Evolutionary conservation across 2,888 invertebrate genomes (phyloP).

Genomic region (Zootermopsis nevadensis): DNA sequence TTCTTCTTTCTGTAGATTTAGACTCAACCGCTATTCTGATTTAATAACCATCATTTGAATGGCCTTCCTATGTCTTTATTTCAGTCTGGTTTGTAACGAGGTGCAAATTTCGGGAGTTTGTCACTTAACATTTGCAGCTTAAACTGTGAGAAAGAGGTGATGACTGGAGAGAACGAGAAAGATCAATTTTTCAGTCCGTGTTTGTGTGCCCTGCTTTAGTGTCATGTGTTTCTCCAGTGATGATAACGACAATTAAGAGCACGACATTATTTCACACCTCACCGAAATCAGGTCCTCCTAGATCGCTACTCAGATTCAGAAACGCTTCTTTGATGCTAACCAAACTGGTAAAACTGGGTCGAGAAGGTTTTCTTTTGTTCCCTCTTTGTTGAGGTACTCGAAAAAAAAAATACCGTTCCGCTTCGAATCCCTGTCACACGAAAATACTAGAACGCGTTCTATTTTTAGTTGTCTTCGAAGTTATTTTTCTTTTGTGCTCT

Average conservation of each 20-base stretch:
- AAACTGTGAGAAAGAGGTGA: background rate
- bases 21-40: too few species aligned
- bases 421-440: background rate
- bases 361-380: background rate
- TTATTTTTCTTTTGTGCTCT: too few species aligned
- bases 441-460: conserved; percentile 7
- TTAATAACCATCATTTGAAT: too few species aligned
- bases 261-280: conserved; percentile 19
- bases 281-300: conserved; percentile 5
- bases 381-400: background rate
- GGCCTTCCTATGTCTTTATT: too few species aligned
- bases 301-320: conserved; percentile 8
- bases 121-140: background rate
- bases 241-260: background rate
- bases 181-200: too few species aligned
- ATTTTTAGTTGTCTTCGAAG: background rate
- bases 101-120: too few species aligned
- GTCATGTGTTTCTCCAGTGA: background rate
- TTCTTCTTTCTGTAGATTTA: too few species aligned
- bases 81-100: too few species aligned
- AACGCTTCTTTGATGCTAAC: conserved; percentile 6
- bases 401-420: background rate
- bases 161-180: background rate
- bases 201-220: too few species aligned
- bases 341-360: conserved; percentile 24